Evolutionary conservation across 2,797 vertebrate genomes (phyloP).

Genomic region (Bufotes viridis): DNA sequence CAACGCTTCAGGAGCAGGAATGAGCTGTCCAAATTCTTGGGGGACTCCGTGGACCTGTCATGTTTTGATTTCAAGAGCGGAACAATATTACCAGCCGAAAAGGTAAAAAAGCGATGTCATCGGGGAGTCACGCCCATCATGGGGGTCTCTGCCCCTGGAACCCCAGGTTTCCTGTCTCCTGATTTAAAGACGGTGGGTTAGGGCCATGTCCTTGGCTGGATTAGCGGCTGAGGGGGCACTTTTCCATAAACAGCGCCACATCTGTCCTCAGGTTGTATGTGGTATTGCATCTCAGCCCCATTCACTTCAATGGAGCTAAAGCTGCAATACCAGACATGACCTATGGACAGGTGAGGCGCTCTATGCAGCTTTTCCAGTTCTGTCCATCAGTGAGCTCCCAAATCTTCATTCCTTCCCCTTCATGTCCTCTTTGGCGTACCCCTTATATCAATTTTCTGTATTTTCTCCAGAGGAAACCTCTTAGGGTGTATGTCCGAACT

Average conservation of each 20-base stretch:
- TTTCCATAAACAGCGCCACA: no score
- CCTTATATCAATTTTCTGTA: not conserved
- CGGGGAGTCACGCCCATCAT: no score
- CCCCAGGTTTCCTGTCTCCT: no score
- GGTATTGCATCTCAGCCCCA: no score
- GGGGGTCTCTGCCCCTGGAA: no score
- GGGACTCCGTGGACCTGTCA: slow-evolving; percentile 75
- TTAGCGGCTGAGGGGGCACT: no score
- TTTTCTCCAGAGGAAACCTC: not conserved
- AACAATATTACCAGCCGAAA: slow-evolving; percentile 41
- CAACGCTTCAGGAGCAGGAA: slow-evolving; percentile 85
- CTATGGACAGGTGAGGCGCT: not conserved
- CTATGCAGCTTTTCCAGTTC: not conserved
- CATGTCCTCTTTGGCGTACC: not conserved
- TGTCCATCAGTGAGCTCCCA: not conserved
- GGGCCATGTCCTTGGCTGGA: no score
- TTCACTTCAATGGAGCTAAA: no score
- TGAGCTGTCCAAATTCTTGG: slow-evolving; percentile 78
- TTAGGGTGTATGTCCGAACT: not conserved
- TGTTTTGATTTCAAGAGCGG: slow-evolving; percentile 85
- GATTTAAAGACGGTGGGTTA: no score
- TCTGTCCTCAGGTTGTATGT: no score
- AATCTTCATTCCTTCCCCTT: not conserved
- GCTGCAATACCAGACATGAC: no score
- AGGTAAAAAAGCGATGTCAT: slow-evolving; percentile 17